Evolutionary conservation across 1,140 invertebrate species (phyloP), one percentile per base, ranked within the genome.

Genomic region (Archivesica marissinica): DNA sequence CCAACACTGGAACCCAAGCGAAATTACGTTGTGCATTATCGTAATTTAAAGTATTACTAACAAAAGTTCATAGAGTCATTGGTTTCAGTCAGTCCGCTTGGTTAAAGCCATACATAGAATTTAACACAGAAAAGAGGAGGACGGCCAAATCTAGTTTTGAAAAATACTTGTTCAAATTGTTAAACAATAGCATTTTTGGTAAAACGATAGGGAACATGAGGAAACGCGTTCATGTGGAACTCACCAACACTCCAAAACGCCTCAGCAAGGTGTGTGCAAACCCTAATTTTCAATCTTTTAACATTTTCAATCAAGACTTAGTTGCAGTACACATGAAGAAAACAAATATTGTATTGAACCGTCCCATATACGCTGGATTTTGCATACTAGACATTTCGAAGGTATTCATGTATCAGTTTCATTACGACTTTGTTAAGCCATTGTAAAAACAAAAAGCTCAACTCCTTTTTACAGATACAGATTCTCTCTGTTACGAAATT

Each of bases 151-250:
- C 89, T 78, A 90, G 89, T 50, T 94, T 94, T 87, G 91, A 93
- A 86, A 93, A 94, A 89, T 91, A 94, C 70, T 92, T 94, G 74
- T 95, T 81, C 79, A 95, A 95, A 90, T 77, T 94, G 6, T 90
- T 94, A 87, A 94, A 93, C 75, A 94, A 94, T 85, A 52, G 87
- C 15, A 85, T 93, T 20, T 95, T 94, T 88, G 94, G 95, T 0
- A 94, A 94, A 89, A 94, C 91, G 1, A 93, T 94, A 87, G 93
- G 94, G 86, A 94, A 94, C 86, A 84, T 87, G 68, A 28, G 89
- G 61, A 30, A 79, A 25, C 92, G 97, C 98, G 83, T 80, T 93
- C 13, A 64, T 89, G 44, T 92, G 93, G 44, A 61, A 33, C 61
- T 72, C 1, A 44, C 47, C 13, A 59, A 64, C 39, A 77, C 20